phyloP scores from a whole-genome alignment of 2,797 vertebrate genomes.

The Epinephelus awoara region DNA sequence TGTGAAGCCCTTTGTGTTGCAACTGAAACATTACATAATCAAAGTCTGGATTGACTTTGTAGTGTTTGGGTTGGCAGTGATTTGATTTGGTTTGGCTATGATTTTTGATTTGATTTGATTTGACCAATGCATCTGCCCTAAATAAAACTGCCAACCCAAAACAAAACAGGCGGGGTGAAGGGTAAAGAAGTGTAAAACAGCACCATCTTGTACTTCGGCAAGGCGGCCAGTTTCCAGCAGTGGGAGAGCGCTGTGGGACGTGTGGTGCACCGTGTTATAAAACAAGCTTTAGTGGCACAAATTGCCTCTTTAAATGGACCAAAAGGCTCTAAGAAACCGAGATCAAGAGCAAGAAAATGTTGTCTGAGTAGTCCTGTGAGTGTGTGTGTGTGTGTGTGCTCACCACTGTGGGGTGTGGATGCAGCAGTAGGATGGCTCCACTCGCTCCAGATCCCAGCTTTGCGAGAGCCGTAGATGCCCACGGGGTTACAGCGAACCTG shows the following conservation, averaged over 20 bases:
- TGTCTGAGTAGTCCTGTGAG: slow-evolving; percentile 5
- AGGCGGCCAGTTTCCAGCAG: slow-evolving; percentile 28
- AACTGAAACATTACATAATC: slow-evolving; percentile 22
- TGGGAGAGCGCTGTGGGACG: slow-evolving; percentile 20
- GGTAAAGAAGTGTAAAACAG: slow-evolving; percentile 3
- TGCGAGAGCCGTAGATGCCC: slow-evolving; percentile 97
- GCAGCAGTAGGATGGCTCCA: slow-evolving; percentile 98
- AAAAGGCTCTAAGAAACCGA: slow-evolving; percentile 20
- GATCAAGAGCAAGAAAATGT: slow-evolving; percentile 32
- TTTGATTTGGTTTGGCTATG: slow-evolving; percentile 8
- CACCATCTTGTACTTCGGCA: slow-evolving; percentile 1
- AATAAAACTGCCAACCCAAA: slow-evolving; percentile 32
- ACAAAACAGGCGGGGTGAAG: slow-evolving; percentile 16
- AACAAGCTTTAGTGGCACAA: slow-evolving; percentile 26
- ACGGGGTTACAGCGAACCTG: slow-evolving; percentile 96
- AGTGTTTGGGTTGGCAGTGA: slow-evolving; percentile 18
- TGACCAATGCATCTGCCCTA: slow-evolving; percentile 30
- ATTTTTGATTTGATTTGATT: slow-evolving; percentile 9
- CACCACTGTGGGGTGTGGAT: slow-evolving; percentile 96
- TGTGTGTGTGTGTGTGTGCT: slow-evolving; percentile 45
- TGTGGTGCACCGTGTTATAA: slow-evolving; percentile 31
- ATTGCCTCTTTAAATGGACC: slow-evolving; percentile 21
- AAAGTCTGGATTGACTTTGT: slow-evolving; percentile 16
- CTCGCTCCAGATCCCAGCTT: slow-evolving; percentile 97
- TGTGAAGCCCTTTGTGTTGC: slow-evolving; percentile 25